Base-by-base conservation (phyloP, 2,797 vertebrate genomes). In the Gorsachius magnificus region DNA sequence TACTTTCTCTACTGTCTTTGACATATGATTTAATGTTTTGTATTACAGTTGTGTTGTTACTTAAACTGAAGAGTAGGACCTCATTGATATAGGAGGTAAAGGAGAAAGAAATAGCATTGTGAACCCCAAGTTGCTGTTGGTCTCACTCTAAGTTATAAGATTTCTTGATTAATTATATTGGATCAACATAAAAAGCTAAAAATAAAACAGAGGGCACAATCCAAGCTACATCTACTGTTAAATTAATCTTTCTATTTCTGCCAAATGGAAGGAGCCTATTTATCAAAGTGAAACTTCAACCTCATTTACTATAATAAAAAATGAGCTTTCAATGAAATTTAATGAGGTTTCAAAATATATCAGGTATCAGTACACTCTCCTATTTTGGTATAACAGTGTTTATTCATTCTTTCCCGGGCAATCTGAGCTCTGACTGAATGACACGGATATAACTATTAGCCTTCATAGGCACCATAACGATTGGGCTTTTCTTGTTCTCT, bases 341-440 rank as follows among this genome's bases (percentile, higher is more conserved):
- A 81, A 89, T n/a, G 41, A 81, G 61, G 83, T 89, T 90, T 92
- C 83, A 83, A 93, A 94, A 84, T 68, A 28, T 25, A 71, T 60
- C 35, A 45, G 36, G 11, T 53, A 72, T 74, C 13, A 43, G 14
- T 51, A 66, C 18, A 48, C 48, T 53, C 25, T 88, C 25, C 22
- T 90, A 24, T 75, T 92, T 79, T 35, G 18, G 24, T 26, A 65
- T 71, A 66, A 61, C 7, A 46, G 4, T 70, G 12, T 58, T 79
- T 90, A 95, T 21, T 76, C 41, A 79, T 91, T 68, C 60, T 74
- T 87, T 80, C 43, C 48, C 38, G 60, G 13, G 24, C 8, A 89
- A 21, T 56, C 36, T 83, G 60, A 82, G 2, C 26, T 57, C 21
- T 72, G 16, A 58, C 21, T 61, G 28, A 89, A 54, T 29, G 35